Evolutionary conservation across 2,888 invertebrate species (phyloP), one percentile per base, ranked within the genome.

Genomic region (Mallateleia sp.): DNA sequence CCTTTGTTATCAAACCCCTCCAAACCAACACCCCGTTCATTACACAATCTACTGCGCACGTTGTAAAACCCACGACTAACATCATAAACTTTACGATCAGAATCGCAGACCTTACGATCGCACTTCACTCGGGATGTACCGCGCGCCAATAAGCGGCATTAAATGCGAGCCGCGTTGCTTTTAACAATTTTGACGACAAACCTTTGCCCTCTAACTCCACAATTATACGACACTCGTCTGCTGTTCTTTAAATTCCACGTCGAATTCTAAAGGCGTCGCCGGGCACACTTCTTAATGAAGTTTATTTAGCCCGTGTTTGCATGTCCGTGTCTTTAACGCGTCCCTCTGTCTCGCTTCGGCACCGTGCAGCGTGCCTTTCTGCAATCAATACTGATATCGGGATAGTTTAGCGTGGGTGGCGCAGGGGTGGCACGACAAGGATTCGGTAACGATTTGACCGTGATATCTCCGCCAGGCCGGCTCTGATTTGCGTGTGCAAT

Each of bases 381-480:
- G 83, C 83, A 87, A 83, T 83, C 87, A 80, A 87, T 87, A 83
- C 83, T 87, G 83, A 87, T 87, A 87, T 87, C 74, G 80, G 83
- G 80, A 80, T 87, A 80, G 80, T 87, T 87, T 83, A 80, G 64
- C 47, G 85, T 67, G 84, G 78, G 74, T 67, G 79, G 84, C 58
- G 79, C 79, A 79, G 66, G 79, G 82, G 89, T 90, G 88, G 89
- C 87, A 88, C 90, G 88, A 88, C 89, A 85, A 88, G 89, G 91
- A 90, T 91, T 91, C 88, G 89, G 87, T 90, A 91, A 91, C 91
- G 91, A 91, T 91, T 91, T 89, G 85, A 80, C 90, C 89, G 91
- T 90, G 91, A 91, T 91, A 91, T 91, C 91, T 90, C 91, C 81
- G 90, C 91, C 91, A 89, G 89, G 90, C 88, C 86, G 78, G 56